Evolutionary conservation across 2,888 invertebrate genomes (phyloP), one percentile per base, ranked within the genome.

Genomic region (Cheilosia scutellata): DNA sequence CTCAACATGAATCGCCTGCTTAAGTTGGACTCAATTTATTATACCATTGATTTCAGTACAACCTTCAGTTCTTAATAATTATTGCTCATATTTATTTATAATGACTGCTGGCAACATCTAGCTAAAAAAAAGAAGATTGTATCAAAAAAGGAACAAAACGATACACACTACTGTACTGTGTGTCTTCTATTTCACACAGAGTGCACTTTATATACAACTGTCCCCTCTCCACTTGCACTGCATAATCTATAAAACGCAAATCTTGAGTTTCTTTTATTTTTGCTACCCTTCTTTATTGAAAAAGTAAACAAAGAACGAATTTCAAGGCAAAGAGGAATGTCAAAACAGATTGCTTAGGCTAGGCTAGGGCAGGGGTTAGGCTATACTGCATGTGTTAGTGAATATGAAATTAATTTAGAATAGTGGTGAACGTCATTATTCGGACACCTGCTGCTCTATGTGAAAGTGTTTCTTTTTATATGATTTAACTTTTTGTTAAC

Each of bases 281-380:
- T 11, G 9, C 11, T 37, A 37, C 37, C 11, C 37, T 37, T 1
- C 13, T 31, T 47, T 20, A 5, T 7, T 42, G 79, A 70, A 79
- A 84, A 76, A 84, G 70, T 84, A 80, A 84, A 84, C 84, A 84
- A 84, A 75, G 84, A 62, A 65, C 53, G 80, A 80, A 80, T 47
- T 53, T 71, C 47, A 0, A 7, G n/a, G 9, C 25, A 60, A 75
- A 84, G 58, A 44, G 44, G 49, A 84, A 84, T 49, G 84, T 84
- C 84, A 84, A 84, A 84, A 55, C 25, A 11, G 9, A 42, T 20
- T 5, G 11, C 5, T 9, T 20, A 27, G 2, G 4, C 3, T 49
- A 20, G 20, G 20, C 20, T 20, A 20, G 20, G 20, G 20, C 11
- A 37, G 37, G 37, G 37, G 37, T 33, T 9, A 37, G 37, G 37